phyloP scores from a whole-genome alignment of 2,113 vertebrate species.

The Myodes glareolus region DNA sequence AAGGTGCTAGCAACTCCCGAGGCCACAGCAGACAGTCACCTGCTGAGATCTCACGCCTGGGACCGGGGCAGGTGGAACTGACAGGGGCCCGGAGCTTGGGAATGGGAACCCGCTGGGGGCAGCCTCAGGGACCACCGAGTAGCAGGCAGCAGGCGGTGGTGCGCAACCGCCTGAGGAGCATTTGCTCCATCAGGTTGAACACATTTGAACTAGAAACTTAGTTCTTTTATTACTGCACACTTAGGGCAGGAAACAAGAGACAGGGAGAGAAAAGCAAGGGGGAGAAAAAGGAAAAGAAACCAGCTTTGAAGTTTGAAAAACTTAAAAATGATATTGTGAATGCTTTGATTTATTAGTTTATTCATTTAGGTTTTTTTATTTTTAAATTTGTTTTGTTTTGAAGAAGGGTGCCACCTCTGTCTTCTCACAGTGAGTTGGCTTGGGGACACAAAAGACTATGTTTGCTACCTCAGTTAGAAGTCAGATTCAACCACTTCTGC shows the following conservation, averaged over 20 bases:
- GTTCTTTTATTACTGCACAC: slow-evolving; percentile 40
- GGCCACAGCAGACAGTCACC: slow-evolving; percentile 68
- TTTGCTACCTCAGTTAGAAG: slow-evolving; percentile 45
- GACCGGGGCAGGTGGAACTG: slow-evolving; percentile 80
- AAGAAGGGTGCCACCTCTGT: background rate
- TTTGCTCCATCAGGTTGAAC: slow-evolving; percentile 63
- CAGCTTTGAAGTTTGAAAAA: slow-evolving; percentile 26
- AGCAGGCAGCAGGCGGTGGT: background rate
- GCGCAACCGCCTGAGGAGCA: background rate
- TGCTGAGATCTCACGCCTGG: slow-evolving; percentile 74
- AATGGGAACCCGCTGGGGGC: background rate
- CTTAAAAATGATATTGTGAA: background rate
- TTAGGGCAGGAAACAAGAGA: background rate
- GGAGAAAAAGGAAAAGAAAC: background rate
- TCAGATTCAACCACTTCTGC: background rate
- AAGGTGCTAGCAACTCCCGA: background rate
- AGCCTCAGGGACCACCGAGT: rapidly evolving
- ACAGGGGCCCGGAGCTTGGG: slow-evolving; percentile 12
- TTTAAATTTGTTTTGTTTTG: background rate
- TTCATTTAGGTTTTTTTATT: background rate
- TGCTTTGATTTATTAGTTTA: background rate
- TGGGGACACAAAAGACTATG: background rate
- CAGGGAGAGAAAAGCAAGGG: background rate
- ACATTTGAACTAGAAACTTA: slow-evolving; percentile 52
- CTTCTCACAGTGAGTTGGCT: slow-evolving; percentile 29